Evolutionary conservation across 2,888 invertebrate genomes (phyloP), one percentile per base, ranked within the genome.

Genomic region (Drosophila nigricruria): DNA sequence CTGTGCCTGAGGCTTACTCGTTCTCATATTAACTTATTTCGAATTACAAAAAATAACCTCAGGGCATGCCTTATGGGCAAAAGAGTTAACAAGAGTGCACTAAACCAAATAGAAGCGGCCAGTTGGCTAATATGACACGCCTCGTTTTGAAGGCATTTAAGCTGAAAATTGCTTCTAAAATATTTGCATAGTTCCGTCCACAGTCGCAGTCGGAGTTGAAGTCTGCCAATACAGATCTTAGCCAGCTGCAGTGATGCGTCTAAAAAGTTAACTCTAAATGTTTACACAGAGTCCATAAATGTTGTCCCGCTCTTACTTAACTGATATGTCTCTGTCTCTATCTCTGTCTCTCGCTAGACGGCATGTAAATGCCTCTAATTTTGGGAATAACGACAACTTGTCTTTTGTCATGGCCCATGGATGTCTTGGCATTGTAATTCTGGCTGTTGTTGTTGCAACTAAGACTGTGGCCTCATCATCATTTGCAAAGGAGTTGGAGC

Each of bases 91-190:
- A 42, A 27, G 65, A 62, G 54, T 66, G 62, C 65, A 65, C 43
- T 20, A 34, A 47, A 23, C 36, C 36, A 20, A 47, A 47, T 40
- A 47, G 56, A 45, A 58, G 23, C 36, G n/a, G 16, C 34, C 43
- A 32, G 57, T 54, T 74, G 54, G 18, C 43, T 61, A 63, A 60
- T 67, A 58, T 25, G 63, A 54, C 58, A 59, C 69, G 62, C 52
- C 79, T 65, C 47, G 38, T 59, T 61, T 75, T 81, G 45, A 62
- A 73, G 78, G 84, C 73, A 82, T 81, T 90, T 88, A 91, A 88
- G 89, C 86, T 84, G 91, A 90, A 90, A 90, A 90, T 91, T 85
- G 88, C 83, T 82, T 79, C 73, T 67, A 84, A 91, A 91, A 91
- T 91, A 91, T 90, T 91, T 90, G 70, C 89, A 77, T 79, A 89